Evolutionary conservation across 2,113 vertebrate genomes (phyloP), one percentile per base, ranked within the genome.

Genomic region (Diphyllodes magnificus): DNA sequence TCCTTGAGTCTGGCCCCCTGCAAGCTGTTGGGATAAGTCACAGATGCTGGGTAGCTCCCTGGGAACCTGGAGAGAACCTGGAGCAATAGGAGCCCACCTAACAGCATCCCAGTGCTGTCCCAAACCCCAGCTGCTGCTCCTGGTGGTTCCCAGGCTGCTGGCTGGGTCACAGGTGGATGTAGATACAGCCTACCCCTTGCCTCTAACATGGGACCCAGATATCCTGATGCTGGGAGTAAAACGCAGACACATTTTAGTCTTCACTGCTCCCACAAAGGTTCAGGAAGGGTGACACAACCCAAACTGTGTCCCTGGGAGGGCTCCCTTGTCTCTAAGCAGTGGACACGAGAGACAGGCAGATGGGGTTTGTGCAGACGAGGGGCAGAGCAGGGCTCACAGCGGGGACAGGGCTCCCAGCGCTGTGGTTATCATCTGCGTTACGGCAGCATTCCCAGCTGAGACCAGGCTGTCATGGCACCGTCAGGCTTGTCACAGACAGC

Each of bases 141-240:
- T 84, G n/a, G 37, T 40, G 35, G 7, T 18, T 54, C 12, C 57
- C 10, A 4, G 8, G 35, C 37, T 57, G 39, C 25, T 4, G 1
- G 13, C 40, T 53, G n/a, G 47, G 33, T 28, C 51, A 56, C 0
- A 0, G 23, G 9, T 63, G 6, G 37, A n/a, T 37, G 25, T 4
- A 77, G 37, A 30, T 14, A 68, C 31, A 56, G 57, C n/a, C 60
- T 28, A 40, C 12, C 6, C 23, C 23, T 45, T 27, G 21, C 27
- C 9, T 31, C 28, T 37, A 76, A 11, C 3, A 1, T 0, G 11
- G 49, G 53, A 24, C 50, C 0, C 0, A 86, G n/a, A 50, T 12
- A 57, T 30, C 18, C 40, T 8, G 4, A 25, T 2, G 22, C 70
- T n/a, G 49, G 33, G 40, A 51, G n/a, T 13, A 71, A 60, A 70